Base-by-base conservation (phyloP, 2,113 vertebrate species). In the Corydoras sp. region DNA sequence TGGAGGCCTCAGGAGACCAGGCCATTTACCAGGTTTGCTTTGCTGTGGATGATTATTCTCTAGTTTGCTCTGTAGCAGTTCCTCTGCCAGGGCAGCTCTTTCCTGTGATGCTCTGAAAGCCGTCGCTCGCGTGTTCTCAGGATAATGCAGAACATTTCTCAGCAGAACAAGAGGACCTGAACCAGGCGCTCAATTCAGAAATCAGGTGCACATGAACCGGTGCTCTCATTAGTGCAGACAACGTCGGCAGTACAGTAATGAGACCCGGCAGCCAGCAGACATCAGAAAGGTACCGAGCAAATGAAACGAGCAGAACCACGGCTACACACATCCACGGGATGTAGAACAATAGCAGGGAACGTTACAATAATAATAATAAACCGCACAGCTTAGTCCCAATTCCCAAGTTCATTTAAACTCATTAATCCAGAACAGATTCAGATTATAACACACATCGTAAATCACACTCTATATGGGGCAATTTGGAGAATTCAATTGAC, bases 171-270 rank as follows among this genome's bases (percentile, higher is more conserved):
- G 48, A n/a, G 61, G 53, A 2, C 30, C 58, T 54, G 10, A 70
- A 71, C 69, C 62, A 63, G 61, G 29, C 58, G 62, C 48, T 59
- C 62, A 18, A 10, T 7, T 59, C 49, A 50, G 50, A 15, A 43
- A 43, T 43, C 7, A 65, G 59, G 49, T 53, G 58, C 29, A 14
- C 50, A 35, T 14, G 62, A 65, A 55, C 71, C 51, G 18, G 30
- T 59, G 62, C 55, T 50, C 71, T 72, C 71, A 72, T 72, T 65
- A 72, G 62, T 59, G 29, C 18, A 43, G 71, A 65, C 59, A 65
- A 9, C n/a, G 59, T 29, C 29, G 43, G 62, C 70, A 15, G 55
- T 59, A 14, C 49, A 50, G 53, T 72, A 65, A 72, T 65, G 53
- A 59, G 69, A 63, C 50, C n/a, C 70, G 58, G 62, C 35, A 72